A percentile compares a stretch with the other conserved stretches of the same genome.
Conservation (phyloP, 2,113 vertebrate species). For the Lagopus leucura region DNA sequence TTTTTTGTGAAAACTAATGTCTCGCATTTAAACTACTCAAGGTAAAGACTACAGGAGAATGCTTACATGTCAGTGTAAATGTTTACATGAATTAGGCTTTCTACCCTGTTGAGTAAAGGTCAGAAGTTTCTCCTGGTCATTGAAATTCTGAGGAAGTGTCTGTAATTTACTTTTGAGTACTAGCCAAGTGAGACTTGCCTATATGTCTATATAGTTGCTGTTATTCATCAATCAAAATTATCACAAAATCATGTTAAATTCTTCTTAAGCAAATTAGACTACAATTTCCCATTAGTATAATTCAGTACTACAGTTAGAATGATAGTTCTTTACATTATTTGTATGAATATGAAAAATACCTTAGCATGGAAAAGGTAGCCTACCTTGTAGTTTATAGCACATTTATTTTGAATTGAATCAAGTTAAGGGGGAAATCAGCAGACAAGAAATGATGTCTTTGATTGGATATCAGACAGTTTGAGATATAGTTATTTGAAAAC, state of each 20-base stretch:
- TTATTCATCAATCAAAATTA: background rate
- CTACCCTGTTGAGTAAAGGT: background rate
- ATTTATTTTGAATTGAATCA: background rate
- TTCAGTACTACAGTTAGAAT: background rate
- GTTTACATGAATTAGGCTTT: background rate
- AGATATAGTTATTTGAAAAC: background rate
- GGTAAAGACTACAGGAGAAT: background rate
- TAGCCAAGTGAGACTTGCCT: background rate
- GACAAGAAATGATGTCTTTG: background rate
- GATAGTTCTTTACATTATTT: background rate
- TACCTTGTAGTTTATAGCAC: background rate
- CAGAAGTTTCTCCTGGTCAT: background rate
- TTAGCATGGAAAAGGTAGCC: background rate
- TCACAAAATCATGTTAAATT: background rate
- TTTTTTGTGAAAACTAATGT: background rate
- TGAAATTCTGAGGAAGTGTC: background rate
- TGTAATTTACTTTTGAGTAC: background rate
- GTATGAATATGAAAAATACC: background rate
- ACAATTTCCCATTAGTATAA: background rate
- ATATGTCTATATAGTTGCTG: background rate
- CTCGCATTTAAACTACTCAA: background rate
- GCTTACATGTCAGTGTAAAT: background rate
- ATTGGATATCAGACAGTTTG: background rate
- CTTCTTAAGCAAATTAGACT: background rate
- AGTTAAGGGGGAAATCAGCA: background rate